Base-by-base conservation (phyloP, 1,140 invertebrate species). In the Ooceraea biroi region DNA sequence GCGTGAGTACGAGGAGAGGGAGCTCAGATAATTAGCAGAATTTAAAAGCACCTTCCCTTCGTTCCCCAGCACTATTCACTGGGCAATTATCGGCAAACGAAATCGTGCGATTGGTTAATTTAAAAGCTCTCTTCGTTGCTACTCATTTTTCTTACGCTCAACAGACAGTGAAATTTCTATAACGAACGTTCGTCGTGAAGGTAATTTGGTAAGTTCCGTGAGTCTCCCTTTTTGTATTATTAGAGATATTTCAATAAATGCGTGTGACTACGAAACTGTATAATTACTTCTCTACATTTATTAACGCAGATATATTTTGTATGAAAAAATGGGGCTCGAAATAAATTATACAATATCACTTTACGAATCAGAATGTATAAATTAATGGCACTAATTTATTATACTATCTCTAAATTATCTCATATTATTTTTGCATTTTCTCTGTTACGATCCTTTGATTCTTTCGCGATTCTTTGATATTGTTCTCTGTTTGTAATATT, bases 31-130 rank as follows among this genome's bases (percentile, higher is more conserved):
- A 80, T 80, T 80, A 80, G 36, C 50, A 57, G 41, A 80, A 80
- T 57, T 71, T 80, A 57, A 80, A 69, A 80, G 76, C n/a, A 71
- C 36, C 25, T 50, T 44, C 36, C 58, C 48, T 55, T 68, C 22
- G 60, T 68, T 82, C 30, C 12, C 30, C 17, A 36, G 55, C 41
- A 74, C 17, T 58, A 82, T 22, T 60, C 44, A 74, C 58, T 82
- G 61, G 46, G 27, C 78, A 74, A 74, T 74, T 74, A 82, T 61
- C 78, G 78, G 69, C 55, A 48, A 74, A 82, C 74, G 72, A 73
- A 80, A 74, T 74, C 48, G 30, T 19, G 14, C 57, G 57, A 71
- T 71, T 58, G 50, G 52, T 71, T 80, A 80, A 80, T 80, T 80
- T 80, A 78, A 83, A 57, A 77, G 12, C 36, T 65, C 36, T 36